A percentile compares a stretch with the other conserved stretches of the same genome.
phyloP scores from a whole-genome alignment of 2,888 invertebrate genomes.

The Phania funesta region DNA sequence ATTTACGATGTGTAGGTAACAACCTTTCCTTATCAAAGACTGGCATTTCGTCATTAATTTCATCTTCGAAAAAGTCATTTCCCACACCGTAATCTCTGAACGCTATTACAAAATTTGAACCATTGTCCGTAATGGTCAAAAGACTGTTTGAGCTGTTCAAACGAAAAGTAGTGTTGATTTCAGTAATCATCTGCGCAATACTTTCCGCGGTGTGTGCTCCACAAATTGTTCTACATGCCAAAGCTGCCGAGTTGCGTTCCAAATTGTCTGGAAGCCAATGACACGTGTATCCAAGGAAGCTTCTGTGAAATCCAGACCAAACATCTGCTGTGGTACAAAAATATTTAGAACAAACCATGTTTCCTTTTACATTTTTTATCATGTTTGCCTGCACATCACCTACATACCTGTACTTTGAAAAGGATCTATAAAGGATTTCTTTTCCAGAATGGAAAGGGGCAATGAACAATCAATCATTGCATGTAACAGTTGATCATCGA shows the following conservation, averaged over 20 bases:
- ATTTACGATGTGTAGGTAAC: constrained; percentile 19
- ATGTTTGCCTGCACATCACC: neutral
- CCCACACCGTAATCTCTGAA: constrained; percentile 12
- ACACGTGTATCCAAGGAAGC: constrained; percentile 17
- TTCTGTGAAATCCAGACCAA: constrained; percentile 9
- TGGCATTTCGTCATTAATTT: constrained; percentile 8
- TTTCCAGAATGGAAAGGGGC: neutral
- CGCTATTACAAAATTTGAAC: constrained; percentile 2
- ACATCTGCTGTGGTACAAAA: too few species aligned
- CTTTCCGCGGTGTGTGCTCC: constrained; percentile 15
- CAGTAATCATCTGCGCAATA: constrained; percentile 16
- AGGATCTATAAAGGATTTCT: constrained; percentile 1
- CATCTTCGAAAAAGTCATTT: constrained; percentile 7
- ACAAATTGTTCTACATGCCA: constrained; percentile 25
- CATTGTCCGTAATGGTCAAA: constrained; percentile 25
- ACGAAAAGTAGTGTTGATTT: constrained; percentile 23
- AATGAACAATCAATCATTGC: neutral
- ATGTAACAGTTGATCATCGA: neutral
- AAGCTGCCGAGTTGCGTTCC: constrained; percentile 3
- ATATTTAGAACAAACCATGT: too few species aligned
- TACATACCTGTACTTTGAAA: neutral
- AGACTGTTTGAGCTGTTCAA: constrained; percentile 27
- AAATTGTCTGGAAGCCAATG: constrained; percentile 25
- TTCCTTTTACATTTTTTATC: too few species aligned
- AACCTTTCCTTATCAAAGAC: constrained; percentile 14